Evolutionary conservation across 1,140 invertebrate species (phyloP), one percentile per base, ranked within the genome.

Genomic region (Drosophila eugracilis): DNA sequence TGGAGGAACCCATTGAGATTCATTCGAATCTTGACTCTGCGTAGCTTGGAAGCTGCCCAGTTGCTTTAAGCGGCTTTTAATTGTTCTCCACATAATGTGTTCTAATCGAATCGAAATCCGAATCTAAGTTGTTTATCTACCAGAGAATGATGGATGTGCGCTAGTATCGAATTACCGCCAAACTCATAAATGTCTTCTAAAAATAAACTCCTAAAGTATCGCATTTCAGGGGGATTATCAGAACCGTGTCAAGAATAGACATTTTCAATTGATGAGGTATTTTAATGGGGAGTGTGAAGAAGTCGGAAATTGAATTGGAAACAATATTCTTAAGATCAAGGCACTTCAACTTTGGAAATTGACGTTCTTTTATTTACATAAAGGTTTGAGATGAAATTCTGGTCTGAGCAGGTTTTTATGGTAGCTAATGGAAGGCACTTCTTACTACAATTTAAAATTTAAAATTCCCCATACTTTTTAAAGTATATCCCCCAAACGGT

Each of bases 41-140:
- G 81, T 85, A 83, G 75, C 75, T 70, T 84, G 79, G 79, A 65
- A 83, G 79, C 79, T 71, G 70, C 5, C 52, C 48, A 50, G 42
- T 49, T 54, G 39, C 55, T 55, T 52, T 86, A 81, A 85, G 80
- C 81, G 62, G 80, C 19, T 85, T 85, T 86, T 86, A 85, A 85
- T 81, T 85, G 77, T 78, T 74, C 77, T 45, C 32, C 30, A 21
- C 45, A 42, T 37, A 81, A 81, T 62, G 74, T 57, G 65, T 85
- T 84, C 80, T 86, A 86, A 84, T 84, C 76, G 69, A 84, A 65
- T 57, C 41, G 59, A 41, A 63, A 24, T 62, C 60, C n/a, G 48
- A 50, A 42, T 52, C 57, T 9, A 28, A 60, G 63, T 54, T 39
- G 26, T 60, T 37, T 72, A 72, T 50, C 39, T 28, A 21, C 1